Evolutionary conservation across 2,888 invertebrate genomes (phyloP), one percentile per base, ranked within the genome.

Genomic region (Drosophila austrosaltans): DNA sequence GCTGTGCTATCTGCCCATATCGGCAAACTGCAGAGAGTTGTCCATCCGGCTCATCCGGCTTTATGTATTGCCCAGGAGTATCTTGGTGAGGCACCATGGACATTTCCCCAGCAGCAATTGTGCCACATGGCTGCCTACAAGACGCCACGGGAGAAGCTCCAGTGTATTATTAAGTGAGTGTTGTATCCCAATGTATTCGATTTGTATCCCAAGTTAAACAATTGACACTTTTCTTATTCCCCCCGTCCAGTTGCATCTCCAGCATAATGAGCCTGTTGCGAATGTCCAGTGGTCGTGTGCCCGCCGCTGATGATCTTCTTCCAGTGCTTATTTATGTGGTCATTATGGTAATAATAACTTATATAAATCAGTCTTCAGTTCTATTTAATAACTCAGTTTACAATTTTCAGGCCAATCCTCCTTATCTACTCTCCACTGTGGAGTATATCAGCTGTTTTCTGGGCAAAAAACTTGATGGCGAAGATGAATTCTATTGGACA

Each of bases 401-500:
- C 7, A 12, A 7, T 6, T 7, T 76, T 90, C 91, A 97, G 97
- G 98, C 98, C 63, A 99, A 99, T 94, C 99, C 99, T 2, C 96
- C 97, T 44, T 96, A 97, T 68, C 94, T 99, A 71, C 94, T 99
- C 69, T 99, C 99, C 10, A 99, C 98, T 32, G 95, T 99, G 80
- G 98, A 99, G 93, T 98, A 98, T 92, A 98, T 99, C 78, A 96
- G 96, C 92, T 98, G 97, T 83, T 97, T 98, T 92, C 97, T 97
- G 90, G 96, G 96, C 66, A 94, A 95, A 78, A 95, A 96, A 75
- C 94, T 98, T 69, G 94, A 94, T 75, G 98, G 98, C 60, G 98
- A 98, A 92, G 97, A 98, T 89, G 96, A 96, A 87, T 99, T 99
- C 93, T 98, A 98, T 96, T 99, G 99, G 99, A 98, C 98, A 64